Conservation (phyloP, 2,797 vertebrate species). For the Dendrocincla fuliginosa region DNA sequence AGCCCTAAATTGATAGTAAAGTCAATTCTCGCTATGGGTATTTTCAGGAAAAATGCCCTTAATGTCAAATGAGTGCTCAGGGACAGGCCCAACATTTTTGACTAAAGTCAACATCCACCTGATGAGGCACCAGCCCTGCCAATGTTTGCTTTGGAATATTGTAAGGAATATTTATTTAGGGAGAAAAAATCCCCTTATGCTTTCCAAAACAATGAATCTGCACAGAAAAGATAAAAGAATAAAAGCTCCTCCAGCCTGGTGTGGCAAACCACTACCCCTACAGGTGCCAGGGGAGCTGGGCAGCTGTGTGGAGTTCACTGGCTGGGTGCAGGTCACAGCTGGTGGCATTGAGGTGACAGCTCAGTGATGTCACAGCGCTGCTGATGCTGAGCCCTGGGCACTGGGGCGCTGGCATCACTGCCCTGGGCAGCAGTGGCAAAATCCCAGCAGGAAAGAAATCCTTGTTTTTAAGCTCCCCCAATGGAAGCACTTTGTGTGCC, state of each 20-base stretch:
- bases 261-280: accelerated
- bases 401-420: accelerated
- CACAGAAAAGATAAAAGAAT: not conserved
- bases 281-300: not conserved
- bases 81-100: accelerated
- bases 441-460: not conserved
- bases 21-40: not conserved
- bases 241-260: not conserved
- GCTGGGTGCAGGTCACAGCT: not conserved
- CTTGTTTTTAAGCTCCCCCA: not conserved
- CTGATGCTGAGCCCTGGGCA: not conserved
- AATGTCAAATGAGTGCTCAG: not conserved
- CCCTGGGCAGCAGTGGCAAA: not conserved
- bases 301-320: not conserved
- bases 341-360: not conserved
- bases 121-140: not conserved
- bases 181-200: accelerated
- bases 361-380: not conserved
- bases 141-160: not conserved
- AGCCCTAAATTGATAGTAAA: not conserved
- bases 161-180: not conserved
- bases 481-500: not conserved
- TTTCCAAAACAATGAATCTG: not conserved
- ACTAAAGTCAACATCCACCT: not conserved
- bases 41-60: not conserved